Conservation (phyloP, 2,113 vertebrate species). For the Promerops cafer region DNA sequence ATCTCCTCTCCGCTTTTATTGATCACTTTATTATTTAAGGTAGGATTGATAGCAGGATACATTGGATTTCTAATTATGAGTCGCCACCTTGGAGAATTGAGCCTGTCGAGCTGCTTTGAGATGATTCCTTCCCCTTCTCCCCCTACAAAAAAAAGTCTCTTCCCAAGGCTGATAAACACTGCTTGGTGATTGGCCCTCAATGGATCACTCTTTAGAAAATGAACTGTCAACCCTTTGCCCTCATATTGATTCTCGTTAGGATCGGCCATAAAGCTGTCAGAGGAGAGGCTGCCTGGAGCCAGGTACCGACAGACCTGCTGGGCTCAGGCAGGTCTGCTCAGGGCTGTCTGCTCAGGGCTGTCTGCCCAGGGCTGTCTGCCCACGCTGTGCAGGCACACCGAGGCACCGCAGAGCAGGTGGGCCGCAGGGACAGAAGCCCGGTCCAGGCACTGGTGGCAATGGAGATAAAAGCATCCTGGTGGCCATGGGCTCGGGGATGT, state of each 20-base stretch:
- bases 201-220: conserved; percentile 85
- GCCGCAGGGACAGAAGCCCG: neutral
- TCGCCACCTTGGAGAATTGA: conserved; percentile 70
- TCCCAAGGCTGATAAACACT: conserved; percentile 77
- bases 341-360: neutral
- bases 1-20: conserved; percentile 68
- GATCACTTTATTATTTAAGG: conserved; percentile 75
- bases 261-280: conserved; percentile 77
- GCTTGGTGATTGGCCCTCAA: conserved; percentile 74
- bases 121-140: conserved; percentile 63
- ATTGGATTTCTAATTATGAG: conserved; percentile 78
- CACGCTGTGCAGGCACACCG: neutral
- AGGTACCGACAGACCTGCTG: conserved; percentile 64
- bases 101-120: conserved; percentile 54
- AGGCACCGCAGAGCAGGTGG: neutral
- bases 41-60: conserved; percentile 70
- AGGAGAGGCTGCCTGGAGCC: conserved; percentile 67
- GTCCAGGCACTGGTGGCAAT: neutral
- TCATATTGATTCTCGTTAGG: conserved; percentile 80
- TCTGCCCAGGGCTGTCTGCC: neutral
- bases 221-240: conserved; percentile 80
- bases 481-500: neutral
- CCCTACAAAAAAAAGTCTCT: conserved; percentile 58
- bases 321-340: conserved; percentile 25
- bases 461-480: neutral